Evolutionary conservation across 2,113 vertebrate genomes (phyloP), one percentile per base, ranked within the genome.

Genomic region (Etheostoma spectabile): DNA sequence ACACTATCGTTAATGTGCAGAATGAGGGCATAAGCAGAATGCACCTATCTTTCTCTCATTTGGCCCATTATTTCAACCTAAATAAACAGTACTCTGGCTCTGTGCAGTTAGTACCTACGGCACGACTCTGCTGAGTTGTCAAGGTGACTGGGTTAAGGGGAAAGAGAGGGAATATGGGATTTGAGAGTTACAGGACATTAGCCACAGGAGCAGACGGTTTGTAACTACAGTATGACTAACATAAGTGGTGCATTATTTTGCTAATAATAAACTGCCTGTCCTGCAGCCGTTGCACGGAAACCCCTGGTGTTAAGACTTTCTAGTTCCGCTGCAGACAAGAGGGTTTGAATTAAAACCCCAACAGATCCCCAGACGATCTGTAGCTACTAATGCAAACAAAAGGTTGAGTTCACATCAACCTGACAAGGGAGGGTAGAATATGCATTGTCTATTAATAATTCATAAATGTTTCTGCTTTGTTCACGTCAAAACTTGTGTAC

Each of bases 241-340:
- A 65, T 79, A 86, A 19, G 65, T 86, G 70, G 68, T 79, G 68
- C 77, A 86, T 89, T 85, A 75, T 90, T 86, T 81, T 78, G 86
- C 88, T 88, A 90, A 91, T 92, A 82, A 91, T 92, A 92, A 91
- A 84, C 83, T 62, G 74, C 78, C 67, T 77, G 67, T 61, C 89
- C 85, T 82, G 74, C 73, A 69, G 81, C 88, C 52, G 48, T 84
- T 67, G 85, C 85, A 80, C 52, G 59, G 33, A 79, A 91, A 86
- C 88, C 92, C 90, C 90, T 91, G 86, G 85, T 87, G 87, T 76
- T 88, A 79, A 42, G 80, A 84, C 57, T 76, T 63, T 85, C 75
- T 79, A 78, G 73, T 74, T 16, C 66, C 5, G 27, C 49, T 0
- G 38, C 78, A 70, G 70, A 86, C 75, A 48, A 80, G 49, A 72